A percentile compares a stretch with the other conserved stretches of the same genome.
phyloP scores from a whole-genome alignment of 2,113 vertebrate genomes.

The Arvicanthis niloticus region DNA sequence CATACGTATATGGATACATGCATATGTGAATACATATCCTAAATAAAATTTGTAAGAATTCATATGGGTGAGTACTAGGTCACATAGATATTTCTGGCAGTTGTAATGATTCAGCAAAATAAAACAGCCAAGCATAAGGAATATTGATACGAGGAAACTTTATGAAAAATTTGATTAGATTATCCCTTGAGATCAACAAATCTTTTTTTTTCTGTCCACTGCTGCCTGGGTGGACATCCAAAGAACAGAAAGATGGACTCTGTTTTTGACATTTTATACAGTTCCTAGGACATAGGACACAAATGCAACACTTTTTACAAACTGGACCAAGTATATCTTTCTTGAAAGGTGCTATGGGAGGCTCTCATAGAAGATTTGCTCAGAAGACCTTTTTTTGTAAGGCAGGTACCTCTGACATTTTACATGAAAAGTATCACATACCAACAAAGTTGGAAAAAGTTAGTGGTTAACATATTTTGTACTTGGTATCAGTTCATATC shows the following conservation, averaged over 20 bases:
- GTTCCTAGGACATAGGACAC: not conserved
- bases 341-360: not conserved
- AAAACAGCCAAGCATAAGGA: not conserved
- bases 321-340: not conserved
- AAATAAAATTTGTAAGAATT: not conserved
- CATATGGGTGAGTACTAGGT: not conserved
- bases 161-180: not conserved
- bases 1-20: not conserved
- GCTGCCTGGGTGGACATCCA: not conserved
- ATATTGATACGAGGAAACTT: conserved; percentile 17
- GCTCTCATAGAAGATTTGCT: not conserved
- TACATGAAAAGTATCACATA: not conserved
- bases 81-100: not conserved
- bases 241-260: not conserved
- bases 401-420: not conserved
- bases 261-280: not conserved
- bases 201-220: not conserved
- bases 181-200: not conserved
- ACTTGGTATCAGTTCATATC: not conserved
- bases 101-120: conserved; percentile 47
- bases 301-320: not conserved
- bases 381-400: not conserved
- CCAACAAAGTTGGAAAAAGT: not conserved
- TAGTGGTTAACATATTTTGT: not conserved
- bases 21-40: not conserved